Evolutionary conservation across 1,140 invertebrate species (phyloP), one percentile per base, ranked within the genome.

Genomic region (Bicyclus anynana): DNA sequence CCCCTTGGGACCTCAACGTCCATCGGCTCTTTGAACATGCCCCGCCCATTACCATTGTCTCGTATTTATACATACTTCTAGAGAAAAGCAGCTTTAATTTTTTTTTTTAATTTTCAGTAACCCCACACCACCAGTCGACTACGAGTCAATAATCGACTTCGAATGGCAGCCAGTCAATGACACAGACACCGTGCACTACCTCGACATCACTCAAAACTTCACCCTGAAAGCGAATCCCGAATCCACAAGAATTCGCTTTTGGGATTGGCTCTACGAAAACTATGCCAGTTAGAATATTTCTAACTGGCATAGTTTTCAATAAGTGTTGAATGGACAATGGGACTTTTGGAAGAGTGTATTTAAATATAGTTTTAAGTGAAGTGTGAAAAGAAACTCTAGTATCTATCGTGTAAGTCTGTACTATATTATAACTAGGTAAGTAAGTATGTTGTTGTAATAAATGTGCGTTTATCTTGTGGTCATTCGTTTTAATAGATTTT

Each of bases 201-300:
- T 92, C 42, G 90, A 92, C 54, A 91, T 92, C 44, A 87, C 81
- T 2, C 77, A 80, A 16, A 86, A 89, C 23, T 84, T 92, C 48
- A 88, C 87, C 2, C 67, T 89, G 53, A 72, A 79, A 20, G 74
- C 73, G 5, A 89, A 91, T 65, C 91, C 90, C 0, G 91, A 91
- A 62, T 54, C 80, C 1, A 87, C 88, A 53, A 79, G 91, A 35
- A 81, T 91, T 13, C 79, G 74, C 2, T 92, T 92, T 68, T 92
- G 91, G 91, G 90, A 92, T 70, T 84, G 90, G 72, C 83, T 92
- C 21, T 92, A 91, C 69, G 84, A 90, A 38, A 90, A 91, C 56
- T 92, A 80, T 53, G 78, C 44, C 17, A 65, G 52, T 16, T 5
- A 59, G 38, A 26, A 12, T 20, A 14, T 27, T 2, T 35, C 9